Base-by-base conservation (phyloP, 1,140 invertebrate species). In the Bombus consobrinus region DNA sequence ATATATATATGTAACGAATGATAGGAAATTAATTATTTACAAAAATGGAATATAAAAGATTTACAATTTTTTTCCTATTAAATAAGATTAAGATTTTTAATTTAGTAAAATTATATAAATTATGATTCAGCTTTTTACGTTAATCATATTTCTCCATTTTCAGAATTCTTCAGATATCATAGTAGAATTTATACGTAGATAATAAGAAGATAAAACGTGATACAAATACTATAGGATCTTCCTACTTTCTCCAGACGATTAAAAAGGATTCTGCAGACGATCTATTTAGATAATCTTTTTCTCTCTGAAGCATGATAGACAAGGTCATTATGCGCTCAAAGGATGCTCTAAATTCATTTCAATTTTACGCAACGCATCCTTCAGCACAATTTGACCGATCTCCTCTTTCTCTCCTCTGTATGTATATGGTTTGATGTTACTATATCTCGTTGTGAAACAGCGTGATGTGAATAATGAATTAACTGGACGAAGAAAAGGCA, bases 331-430 rank as follows among this genome's bases (percentile, higher is more conserved):
- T 25, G 10, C 25, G 10, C 5, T 79, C 66, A 79, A 84, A 72
- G 66, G 39, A 84, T 84, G 75, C 53, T 72, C 75, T 80, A 72
- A 84, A 79, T 72, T 84, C 47, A 10, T 71, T 57, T 39, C 39
- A n/a, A 69, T 57, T 28, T 84, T 84, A n/a, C 15, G 68, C 32
- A 84, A 84, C 6, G 22, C 22, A 71, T 62, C 64, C 43, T 69
- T 43, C 75, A 41, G 37, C 37, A 76, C 34, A 47, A 80, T 78
- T 83, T 71, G 39, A 75, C 59, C 43, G n/a, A 76, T 83, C 41
- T 76, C 15, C 15, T 82, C 72, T 47, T 76, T 28, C n/a, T 41
- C 75, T 22, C 13, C 41, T 39, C 8, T 32, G 1, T 73, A 37
- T 73, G 4, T 57, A 47, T 25, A 59, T 43, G 28, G 0, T 1